Conservation (phyloP, 2,113 vertebrate species). For the Nothoprocta pentlandii region DNA sequence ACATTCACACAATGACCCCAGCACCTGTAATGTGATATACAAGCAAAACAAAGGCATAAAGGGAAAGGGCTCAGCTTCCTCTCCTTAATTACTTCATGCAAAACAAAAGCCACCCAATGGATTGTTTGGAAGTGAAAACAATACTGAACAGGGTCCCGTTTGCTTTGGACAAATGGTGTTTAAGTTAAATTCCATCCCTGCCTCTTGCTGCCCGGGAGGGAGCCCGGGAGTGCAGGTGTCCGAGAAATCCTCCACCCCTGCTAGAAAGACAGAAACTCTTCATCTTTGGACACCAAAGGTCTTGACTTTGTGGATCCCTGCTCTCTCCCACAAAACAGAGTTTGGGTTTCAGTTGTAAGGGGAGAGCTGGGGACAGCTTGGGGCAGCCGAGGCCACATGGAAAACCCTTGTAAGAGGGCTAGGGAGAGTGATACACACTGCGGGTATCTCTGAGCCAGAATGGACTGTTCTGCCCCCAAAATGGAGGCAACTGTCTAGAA, state of each 20-base stretch:
- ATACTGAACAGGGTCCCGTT: not conserved
- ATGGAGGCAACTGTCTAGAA: not conserved
- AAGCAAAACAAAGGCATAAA: conserved; percentile 52
- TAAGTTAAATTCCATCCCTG: not conserved
- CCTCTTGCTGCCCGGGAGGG: not conserved
- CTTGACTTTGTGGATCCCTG: not conserved
- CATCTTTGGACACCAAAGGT: not conserved
- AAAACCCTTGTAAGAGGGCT: not conserved
- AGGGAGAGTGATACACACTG: not conserved
- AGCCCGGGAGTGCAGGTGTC: rapidly evolving
- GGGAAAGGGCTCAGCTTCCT: conserved; percentile 67
- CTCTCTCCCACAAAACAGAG: not conserved
- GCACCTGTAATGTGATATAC: conserved; percentile 59
- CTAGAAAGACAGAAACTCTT: not conserved
- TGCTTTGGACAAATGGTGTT: not conserved
- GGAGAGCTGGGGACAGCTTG: not conserved
- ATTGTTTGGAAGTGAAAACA: conserved; percentile 50
- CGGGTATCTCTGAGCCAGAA: not conserved
- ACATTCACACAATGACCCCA: not conserved
- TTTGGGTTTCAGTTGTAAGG: not conserved
- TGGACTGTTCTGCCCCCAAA: not conserved
- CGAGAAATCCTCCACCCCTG: not conserved
- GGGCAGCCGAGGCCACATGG: not conserved
- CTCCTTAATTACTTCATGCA: conserved; percentile 36
- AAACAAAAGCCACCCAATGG: conserved; percentile 5